Evolutionary conservation across 2,113 vertebrate species (phyloP).

Genomic region (Apteryx mantelli): DNA sequence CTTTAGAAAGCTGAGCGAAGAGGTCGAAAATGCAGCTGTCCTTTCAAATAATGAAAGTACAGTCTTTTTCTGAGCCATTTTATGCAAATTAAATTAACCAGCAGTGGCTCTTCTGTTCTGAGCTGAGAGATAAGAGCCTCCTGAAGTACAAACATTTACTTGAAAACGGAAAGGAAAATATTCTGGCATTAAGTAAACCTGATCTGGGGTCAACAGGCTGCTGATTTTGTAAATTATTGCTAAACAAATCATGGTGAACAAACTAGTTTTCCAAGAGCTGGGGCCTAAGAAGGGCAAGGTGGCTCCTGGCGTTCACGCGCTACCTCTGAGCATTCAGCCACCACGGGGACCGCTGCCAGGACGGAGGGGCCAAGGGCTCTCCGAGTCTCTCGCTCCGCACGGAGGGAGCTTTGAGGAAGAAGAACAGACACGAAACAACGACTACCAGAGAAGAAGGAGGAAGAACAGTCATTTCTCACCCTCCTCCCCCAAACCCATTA

Average conservation of each 20-base stretch:
- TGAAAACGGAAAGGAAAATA: background rate
- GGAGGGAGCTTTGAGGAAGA: background rate
- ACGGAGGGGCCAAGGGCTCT: background rate
- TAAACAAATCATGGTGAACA: background rate
- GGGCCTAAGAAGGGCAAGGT: fast-evolving
- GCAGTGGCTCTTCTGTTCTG: background rate
- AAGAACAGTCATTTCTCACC: conserved; percentile 5
- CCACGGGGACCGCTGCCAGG: background rate
- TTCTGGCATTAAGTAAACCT: background rate
- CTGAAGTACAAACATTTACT: background rate
- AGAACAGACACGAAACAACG: conserved; percentile 21
- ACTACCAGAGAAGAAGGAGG: background rate
- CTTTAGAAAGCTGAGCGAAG: background rate
- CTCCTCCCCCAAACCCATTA: background rate
- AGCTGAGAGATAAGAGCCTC: background rate
- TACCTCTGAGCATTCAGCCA: background rate
- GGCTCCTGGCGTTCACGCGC: background rate
- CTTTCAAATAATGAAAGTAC: background rate
- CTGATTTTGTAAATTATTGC: background rate
- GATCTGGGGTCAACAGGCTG: background rate
- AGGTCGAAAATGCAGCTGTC: background rate
- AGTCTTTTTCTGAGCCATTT: background rate
- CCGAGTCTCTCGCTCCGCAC: background rate
- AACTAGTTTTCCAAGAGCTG: background rate
- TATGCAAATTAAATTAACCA: background rate